A percentile compares a stretch with the other conserved stretches of the same genome.
Conservation (phyloP, 1,140 invertebrate genomes). For the Delia radicum region DNA sequence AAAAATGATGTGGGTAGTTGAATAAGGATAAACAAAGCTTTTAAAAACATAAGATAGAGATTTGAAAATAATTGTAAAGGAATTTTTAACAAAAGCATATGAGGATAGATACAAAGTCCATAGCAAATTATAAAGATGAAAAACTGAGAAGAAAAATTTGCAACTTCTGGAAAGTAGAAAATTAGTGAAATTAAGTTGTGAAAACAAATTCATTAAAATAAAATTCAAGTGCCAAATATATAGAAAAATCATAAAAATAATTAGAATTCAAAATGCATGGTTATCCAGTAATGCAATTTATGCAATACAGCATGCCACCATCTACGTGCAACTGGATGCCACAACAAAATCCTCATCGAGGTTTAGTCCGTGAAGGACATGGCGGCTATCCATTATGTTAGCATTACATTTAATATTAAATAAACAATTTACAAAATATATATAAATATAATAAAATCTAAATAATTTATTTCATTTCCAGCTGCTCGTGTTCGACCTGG, state of each 20-base stretch:
- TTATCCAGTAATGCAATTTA: conserved; percentile 63
- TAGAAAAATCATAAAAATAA: background rate
- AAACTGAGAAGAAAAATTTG: conserved; percentile 6
- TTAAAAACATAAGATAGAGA: background rate
- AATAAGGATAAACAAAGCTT: background rate
- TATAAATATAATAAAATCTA: background rate
- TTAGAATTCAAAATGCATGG: conserved; percentile 57
- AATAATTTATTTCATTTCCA: background rate
- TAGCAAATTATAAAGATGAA: background rate
- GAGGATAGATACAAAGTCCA: conserved; percentile 7
- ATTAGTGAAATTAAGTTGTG: no score
- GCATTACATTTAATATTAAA: background rate
- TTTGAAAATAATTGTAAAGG: conserved; percentile 7
- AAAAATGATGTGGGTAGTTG: background rate
- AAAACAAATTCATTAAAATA: background rate
- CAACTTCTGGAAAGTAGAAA: background rate
- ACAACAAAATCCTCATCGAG: conserved; percentile 38
- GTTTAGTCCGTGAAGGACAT: conserved; percentile 3
- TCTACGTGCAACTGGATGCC: conserved; percentile 55
- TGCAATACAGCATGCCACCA: conserved; percentile 60
- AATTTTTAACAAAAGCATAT: conserved; percentile 13
- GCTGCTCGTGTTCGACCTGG: conserved; percentile 44
- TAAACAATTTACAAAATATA: background rate
- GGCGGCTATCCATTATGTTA: background rate
- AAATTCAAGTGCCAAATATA: background rate